A percentile compares a stretch with the other conserved stretches of the same genome.
Evolutionary conservation across 2,888 invertebrate genomes (phyloP).

Genomic region (Dicranocentrus wangi): DNA sequence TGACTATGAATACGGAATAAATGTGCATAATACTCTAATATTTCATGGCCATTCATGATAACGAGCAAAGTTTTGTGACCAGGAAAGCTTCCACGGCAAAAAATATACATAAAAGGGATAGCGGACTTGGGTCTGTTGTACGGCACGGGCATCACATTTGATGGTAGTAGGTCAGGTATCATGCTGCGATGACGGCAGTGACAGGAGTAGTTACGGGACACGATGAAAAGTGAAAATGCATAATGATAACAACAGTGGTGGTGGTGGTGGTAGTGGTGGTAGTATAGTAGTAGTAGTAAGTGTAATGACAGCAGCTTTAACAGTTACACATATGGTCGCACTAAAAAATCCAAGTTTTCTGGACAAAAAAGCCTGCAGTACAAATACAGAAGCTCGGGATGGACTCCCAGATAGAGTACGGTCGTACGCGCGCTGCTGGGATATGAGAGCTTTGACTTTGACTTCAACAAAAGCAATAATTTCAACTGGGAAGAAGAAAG

Average conservation of each 20-base stretch:
- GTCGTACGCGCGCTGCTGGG: neutral
- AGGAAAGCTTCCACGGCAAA: neutral
- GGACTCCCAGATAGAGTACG: neutral
- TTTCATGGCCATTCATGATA: conserved; percentile 36
- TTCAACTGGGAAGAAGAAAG: neutral
- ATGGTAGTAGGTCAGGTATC: conserved; percentile 40
- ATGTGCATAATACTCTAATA: conserved; percentile 37
- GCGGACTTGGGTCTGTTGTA: too few species aligned
- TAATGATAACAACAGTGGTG: conserved; percentile 6
- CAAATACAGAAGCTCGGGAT: neutral
- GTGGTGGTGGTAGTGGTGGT: too few species aligned
- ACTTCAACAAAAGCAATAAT: conserved; percentile 27
- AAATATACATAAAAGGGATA: neutral
- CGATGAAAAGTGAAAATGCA: conserved; percentile 32
- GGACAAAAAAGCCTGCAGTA: neutral
- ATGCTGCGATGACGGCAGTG: conserved; percentile 33
- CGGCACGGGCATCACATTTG: neutral
- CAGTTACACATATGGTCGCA: neutral
- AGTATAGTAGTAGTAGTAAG: neutral
- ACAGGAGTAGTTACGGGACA: conserved; percentile 16
- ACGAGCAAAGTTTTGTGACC: conserved; percentile 35
- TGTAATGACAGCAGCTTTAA: too few species aligned
- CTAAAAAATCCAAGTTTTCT: neutral
- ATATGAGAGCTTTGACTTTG: conserved; percentile 26
- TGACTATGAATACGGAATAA: conserved; percentile 34